Conservation (phyloP, 2,113 vertebrate species). For the Chaenogobius annularis region DNA sequence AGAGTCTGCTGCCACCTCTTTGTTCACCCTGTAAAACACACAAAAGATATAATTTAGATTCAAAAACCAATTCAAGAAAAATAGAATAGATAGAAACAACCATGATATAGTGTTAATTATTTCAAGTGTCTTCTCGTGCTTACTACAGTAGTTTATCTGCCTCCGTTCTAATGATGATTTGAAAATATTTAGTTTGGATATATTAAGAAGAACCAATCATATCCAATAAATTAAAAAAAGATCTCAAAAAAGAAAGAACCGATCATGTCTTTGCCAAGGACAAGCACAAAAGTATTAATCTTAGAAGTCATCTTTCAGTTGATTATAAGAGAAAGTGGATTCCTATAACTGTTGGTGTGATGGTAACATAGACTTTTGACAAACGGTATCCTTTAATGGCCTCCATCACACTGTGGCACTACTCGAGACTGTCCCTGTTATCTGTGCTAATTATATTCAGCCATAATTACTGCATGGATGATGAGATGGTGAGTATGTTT, state of each 20-base stretch:
- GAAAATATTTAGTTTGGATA: neutral
- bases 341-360: neutral
- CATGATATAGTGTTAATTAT: neutral
- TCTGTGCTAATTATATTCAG: constrained; percentile 43
- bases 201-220: no score
- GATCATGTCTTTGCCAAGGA: neutral
- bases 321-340: neutral
- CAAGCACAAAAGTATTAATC: neutral
- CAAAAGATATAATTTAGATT: neutral
- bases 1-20: constrained; percentile 89
- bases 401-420: constrained; percentile 23
- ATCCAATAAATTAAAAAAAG: no score
- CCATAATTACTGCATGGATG: constrained; percentile 30
- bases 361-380: constrained; percentile 12
- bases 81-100: neutral
- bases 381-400: constrained; percentile 31
- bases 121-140: neutral
- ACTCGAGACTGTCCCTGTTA: constrained; percentile 19
- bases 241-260: no score
- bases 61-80: neutral
- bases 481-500: constrained; percentile 5
- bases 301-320: neutral
- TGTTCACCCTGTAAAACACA: constrained; percentile 83
- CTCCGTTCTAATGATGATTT: neutral
- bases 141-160: neutral